These are phyloP conservation scores for Nycticryphes semicollaris DNA, from an alignment of 2,113 vertebrate species.

Conservation along the genomic window DNA sequence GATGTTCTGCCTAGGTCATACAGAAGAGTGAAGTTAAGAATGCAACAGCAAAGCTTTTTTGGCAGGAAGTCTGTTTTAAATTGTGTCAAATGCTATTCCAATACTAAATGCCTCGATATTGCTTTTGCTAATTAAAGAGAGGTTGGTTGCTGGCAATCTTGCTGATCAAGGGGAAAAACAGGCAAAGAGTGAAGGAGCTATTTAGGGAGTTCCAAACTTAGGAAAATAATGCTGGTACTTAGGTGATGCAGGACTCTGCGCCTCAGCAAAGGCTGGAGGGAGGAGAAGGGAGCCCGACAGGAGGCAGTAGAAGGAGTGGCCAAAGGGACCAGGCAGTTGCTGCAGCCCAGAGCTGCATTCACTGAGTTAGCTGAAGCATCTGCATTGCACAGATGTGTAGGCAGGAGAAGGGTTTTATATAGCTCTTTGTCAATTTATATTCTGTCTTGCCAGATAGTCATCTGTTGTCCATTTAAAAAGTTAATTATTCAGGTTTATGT, in stretches of 20 bases:
- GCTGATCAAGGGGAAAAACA: neutral
- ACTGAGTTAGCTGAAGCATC: neutral
- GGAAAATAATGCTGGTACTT: neutral
- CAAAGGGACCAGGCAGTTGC: neutral
- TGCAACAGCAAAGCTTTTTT: neutral
- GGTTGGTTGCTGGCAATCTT: neutral
- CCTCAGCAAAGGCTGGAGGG: neutral
- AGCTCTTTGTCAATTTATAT: neutral
- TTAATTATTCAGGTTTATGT: neutral
- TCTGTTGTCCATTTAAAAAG: neutral
- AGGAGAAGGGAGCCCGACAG: neutral
- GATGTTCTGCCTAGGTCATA: neutral
- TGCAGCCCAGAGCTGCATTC: neutral
- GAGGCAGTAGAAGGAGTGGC: neutral
- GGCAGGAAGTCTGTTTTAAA: neutral
- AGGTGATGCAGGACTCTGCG: neutral
- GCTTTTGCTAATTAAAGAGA: conserved; percentile 16
- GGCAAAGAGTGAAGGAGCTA: neutral
- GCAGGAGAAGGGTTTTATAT: neutral
- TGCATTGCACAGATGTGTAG: neutral
- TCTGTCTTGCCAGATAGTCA: neutral
- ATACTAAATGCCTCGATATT: neutral
- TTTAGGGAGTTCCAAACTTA: neutral
- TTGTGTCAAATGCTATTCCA: neutral
- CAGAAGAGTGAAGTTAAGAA: neutral